Evolutionary conservation across 2,888 invertebrate species (phyloP), one percentile per base, ranked within the genome.

Genomic region (Netelia fuscicornis): DNA sequence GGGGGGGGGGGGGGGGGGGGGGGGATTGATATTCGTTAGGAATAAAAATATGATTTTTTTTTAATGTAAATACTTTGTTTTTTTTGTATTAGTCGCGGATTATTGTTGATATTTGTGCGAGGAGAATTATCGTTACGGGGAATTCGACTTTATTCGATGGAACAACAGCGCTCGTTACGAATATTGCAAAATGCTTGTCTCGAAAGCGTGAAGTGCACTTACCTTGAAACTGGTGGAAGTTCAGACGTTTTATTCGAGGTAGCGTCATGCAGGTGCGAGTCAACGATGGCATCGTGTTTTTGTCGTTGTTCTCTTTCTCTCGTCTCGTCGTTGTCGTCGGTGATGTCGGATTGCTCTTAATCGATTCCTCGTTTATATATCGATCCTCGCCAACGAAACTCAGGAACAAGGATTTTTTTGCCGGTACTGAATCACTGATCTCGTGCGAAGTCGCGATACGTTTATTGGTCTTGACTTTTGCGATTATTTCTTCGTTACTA

Each of bases 231-330:
- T 89, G 84, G 11, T 87, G 86, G 65, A 91, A 89, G 77, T 89
- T 89, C 60, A 91, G 87, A 20, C 89, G 89, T 83, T 92, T 91
- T 80, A 92, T 88, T 52, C 91, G 88, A 37, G 91, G 91, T 64
- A 92, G 87, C 75, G 91, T 89, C 83, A 91, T 86, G 79, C 87
- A 90, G 68, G 89, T 89, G 71, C 89, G 89, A 74, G 90, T 91
- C 71, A 92, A 87, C 80, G 89, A 89, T 77, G 92, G 90, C 92
- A 92, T 92, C 70, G 86, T 86, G 82, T 54, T 83, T 20, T 87
- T 86, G 44, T 72, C 67, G 58, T 81, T 70, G 13, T 85, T 72
- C 23, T 83, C 81, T 42, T 77, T 83, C 20, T 83, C 79, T 58
- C 68, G 54, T 48, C 6, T 71, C 17, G 54, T 42, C 54, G 44